These are phyloP conservation scores for Tenthredo notha DNA, from an alignment of 2,888 invertebrate genomes.

Conservation along the genomic window DNA sequence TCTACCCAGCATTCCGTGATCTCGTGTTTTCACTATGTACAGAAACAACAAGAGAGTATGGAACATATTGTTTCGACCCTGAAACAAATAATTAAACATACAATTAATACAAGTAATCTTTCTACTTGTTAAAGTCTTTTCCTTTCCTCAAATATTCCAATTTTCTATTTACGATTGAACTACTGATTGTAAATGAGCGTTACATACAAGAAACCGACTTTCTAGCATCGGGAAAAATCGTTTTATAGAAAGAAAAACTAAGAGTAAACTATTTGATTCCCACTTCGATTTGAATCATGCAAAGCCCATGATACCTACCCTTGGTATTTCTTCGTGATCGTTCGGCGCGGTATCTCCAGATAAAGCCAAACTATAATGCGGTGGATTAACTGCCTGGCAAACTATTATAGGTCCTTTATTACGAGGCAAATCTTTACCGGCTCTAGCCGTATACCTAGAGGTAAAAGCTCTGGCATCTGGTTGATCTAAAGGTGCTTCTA, in stretches of 20 bases:
- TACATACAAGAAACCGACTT: neutral
- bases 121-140: neutral
- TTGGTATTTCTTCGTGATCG: slow-evolving; percentile 86
- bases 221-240: neutral
- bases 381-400: slow-evolving; percentile 84
- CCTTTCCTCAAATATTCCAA: neutral
- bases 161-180: neutral
- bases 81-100: slow-evolving; percentile 66
- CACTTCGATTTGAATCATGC: neutral
- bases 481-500: slow-evolving; percentile 84
- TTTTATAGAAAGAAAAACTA: neutral
- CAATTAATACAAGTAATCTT: neutral
- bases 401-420: slow-evolving; percentile 81
- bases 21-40: slow-evolving; percentile 86
- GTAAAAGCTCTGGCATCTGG: slow-evolving; percentile 85
- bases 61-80: slow-evolving; percentile 94
- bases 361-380: slow-evolving; percentile 85
- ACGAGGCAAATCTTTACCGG: slow-evolving; percentile 79
- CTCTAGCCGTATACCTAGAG: slow-evolving; percentile 76
- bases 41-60: slow-evolving; percentile 92
- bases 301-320: slow-evolving; percentile 78
- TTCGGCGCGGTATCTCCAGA: slow-evolving; percentile 69
- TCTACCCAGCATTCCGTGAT: slow-evolving; percentile 88
- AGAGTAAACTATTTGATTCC: neutral
- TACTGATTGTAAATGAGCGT: neutral